These are phyloP conservation scores for Toxotes lorentzi DNA, from an alignment of 2,797 vertebrate species.

Conservation along the genomic window DNA sequence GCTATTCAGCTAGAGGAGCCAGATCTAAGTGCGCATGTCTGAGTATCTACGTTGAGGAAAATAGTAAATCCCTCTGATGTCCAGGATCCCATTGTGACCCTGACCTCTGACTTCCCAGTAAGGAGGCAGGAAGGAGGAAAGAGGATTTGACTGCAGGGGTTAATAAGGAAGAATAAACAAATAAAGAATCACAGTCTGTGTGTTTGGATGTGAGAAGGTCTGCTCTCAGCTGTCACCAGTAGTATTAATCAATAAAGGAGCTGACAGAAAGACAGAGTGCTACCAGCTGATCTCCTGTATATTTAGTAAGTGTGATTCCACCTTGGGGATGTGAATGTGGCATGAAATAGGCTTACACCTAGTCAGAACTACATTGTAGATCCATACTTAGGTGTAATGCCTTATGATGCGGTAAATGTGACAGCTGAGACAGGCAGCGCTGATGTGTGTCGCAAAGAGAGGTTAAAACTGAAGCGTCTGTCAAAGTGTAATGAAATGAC, in stretches of 20 bases:
- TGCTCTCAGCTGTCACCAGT: slow-evolving; percentile 14
- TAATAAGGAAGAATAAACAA: slow-evolving; percentile 10
- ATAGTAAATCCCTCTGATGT: slow-evolving; percentile 16
- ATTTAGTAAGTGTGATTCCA: slow-evolving; percentile 39
- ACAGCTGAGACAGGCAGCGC: slow-evolving; percentile 6
- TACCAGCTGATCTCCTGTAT: slow-evolving; percentile 50
- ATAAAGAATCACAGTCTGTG: slow-evolving; percentile 3
- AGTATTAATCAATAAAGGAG: slow-evolving; percentile 32
- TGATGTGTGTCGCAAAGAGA: slow-evolving; percentile 3
- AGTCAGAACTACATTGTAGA: background rate
- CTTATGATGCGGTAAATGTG: slow-evolving; percentile 1
- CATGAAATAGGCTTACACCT: background rate
- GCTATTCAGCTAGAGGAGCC: background rate
- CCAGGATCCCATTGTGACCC: background rate
- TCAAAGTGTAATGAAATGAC: slow-evolving; percentile 36
- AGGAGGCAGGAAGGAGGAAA: background rate
- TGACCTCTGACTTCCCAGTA: slow-evolving; percentile 10
- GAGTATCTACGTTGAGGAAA: background rate
- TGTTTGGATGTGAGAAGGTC: slow-evolving; percentile 3
- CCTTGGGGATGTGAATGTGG: slow-evolving; percentile 22
- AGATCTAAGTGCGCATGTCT: background rate
- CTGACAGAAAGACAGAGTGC: background rate
- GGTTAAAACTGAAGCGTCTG: slow-evolving; percentile 5
- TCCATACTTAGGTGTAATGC: background rate
- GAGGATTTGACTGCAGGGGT: slow-evolving; percentile 27